Evolutionary conservation across 2,888 invertebrate species (phyloP), one percentile per base, ranked within the genome.

Genomic region (Phyllotreta striolata): DNA sequence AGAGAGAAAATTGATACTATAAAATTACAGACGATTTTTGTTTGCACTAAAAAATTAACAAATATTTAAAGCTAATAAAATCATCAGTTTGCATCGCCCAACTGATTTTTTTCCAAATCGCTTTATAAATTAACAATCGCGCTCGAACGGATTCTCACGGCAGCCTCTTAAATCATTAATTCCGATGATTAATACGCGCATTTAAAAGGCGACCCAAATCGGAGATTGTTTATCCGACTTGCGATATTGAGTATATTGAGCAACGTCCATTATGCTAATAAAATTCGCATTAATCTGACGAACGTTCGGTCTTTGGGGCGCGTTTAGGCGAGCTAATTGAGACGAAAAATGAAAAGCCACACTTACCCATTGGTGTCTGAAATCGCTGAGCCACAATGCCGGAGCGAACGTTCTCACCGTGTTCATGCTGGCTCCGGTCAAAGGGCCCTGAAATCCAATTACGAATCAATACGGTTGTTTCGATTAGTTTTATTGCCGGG

Each of bases 351-450:
- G 24, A 24, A 38, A 37, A 37, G 6, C 35, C 9, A 47, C 10
- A 66, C 83, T 82, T 75, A 88, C 81, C 91, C 91, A 92, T 64
- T 92, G 91, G 14, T 82, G 70, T 0, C 77, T 66, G 86, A 90
- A 92, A 41, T 83, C 88, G 14, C 72, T 70, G 6, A 73, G 68
- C 84, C 89, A 88, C 5, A 92, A 68, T 0, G 91, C 90, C 0
- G 92, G 92, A 0, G 85, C 91, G 13, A 93, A 84, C 0, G 84
- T 84, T 69, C 90, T 82, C 0, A 87, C 89, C 0, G 89, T 88
- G 74, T 90, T 90, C 87, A 90, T 87, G 66, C 89, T 88, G 51
- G 88, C 86, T 0, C 89, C 88, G 8, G 92, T 92, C 69, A 87
- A 84, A 1, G 88, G 88, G 3, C 88, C 90, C 91, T 91, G 79